Conservation (phyloP, 2,797 vertebrate species). For the Syndactyla subalaris region DNA sequence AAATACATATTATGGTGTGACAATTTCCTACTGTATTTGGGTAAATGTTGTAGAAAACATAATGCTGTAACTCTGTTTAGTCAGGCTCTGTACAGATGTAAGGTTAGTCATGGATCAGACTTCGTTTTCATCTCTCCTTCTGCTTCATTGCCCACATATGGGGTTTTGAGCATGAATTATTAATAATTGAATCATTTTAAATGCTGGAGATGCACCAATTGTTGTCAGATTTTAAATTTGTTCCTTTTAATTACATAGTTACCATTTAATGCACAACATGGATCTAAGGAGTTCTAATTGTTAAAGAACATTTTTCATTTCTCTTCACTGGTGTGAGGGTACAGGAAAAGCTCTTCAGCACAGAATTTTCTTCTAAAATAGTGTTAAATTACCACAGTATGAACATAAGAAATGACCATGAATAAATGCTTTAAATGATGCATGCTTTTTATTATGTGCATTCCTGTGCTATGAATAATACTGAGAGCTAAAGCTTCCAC, state of each 20-base stretch:
- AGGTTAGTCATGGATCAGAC: slow-evolving; percentile 76
- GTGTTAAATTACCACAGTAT: not conserved
- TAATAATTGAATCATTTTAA: slow-evolving; percentile 87
- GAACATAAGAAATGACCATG: not conserved
- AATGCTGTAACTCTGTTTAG: slow-evolving; percentile 59
- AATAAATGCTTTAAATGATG: not conserved
- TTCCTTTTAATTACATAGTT: slow-evolving; percentile 87
- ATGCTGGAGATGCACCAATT: slow-evolving; percentile 85
- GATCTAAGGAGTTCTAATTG: slow-evolving; percentile 67
- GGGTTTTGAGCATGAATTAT: slow-evolving; percentile 87
- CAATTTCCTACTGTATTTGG: slow-evolving; percentile 66
- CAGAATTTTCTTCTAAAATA: slow-evolving; percentile 18
- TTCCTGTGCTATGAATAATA: not conserved
- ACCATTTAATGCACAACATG: slow-evolving; percentile 73
- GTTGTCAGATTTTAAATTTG: slow-evolving; percentile 92
- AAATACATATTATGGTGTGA: slow-evolving; percentile 46
- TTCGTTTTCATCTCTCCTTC: slow-evolving; percentile 75
- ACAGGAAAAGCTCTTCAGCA: not conserved
- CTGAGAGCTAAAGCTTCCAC: not conserved
- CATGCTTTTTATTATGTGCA: not conserved
- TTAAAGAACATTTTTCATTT: slow-evolving; percentile 40
- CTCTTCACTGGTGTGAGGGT: not conserved
- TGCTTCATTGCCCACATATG: slow-evolving; percentile 81
- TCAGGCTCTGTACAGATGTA: slow-evolving; percentile 71
- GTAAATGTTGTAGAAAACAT: slow-evolving; percentile 53